A percentile compares a stretch with the other conserved stretches of the same genome.
Conservation (phyloP, 2,888 invertebrate genomes). For the Clusia tigrina region DNA sequence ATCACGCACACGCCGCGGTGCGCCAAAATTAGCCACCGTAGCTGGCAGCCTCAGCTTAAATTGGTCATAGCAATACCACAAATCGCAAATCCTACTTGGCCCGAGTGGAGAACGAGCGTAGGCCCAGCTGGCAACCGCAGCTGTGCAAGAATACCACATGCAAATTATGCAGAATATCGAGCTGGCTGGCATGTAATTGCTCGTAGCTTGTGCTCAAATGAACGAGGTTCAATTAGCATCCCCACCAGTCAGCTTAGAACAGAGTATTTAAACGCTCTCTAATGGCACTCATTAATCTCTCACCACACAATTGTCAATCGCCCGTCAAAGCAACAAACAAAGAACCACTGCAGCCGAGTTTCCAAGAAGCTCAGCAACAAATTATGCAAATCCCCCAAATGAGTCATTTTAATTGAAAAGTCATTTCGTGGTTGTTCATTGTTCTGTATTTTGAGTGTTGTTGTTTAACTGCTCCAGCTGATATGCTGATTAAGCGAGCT, state of each 20-base stretch:
- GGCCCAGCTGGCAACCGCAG: too few species aligned
- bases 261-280: not conserved
- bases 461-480: not conserved
- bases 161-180: too few species aligned
- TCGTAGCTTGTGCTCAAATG: too few species aligned
- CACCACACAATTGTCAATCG: constrained; percentile 4
- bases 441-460: not conserved
- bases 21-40: too few species aligned
- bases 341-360: not conserved
- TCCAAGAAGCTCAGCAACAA: too few species aligned
- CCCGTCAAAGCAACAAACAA: not conserved
- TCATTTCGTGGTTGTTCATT: not conserved
- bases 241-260: not conserved
- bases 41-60: too few species aligned
- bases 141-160: too few species aligned
- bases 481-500: constrained; percentile 7
- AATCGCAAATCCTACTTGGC: too few species aligned
- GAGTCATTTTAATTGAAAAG: not conserved
- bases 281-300: not conserved
- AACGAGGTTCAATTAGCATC: not conserved
- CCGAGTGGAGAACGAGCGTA: too few species aligned
- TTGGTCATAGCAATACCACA: too few species aligned
- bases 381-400: not conserved
- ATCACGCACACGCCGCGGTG: too few species aligned
- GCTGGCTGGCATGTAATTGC: too few species aligned